phyloP scores from a whole-genome alignment of 2,888 invertebrate genomes.

The Thera obeliscata region DNA sequence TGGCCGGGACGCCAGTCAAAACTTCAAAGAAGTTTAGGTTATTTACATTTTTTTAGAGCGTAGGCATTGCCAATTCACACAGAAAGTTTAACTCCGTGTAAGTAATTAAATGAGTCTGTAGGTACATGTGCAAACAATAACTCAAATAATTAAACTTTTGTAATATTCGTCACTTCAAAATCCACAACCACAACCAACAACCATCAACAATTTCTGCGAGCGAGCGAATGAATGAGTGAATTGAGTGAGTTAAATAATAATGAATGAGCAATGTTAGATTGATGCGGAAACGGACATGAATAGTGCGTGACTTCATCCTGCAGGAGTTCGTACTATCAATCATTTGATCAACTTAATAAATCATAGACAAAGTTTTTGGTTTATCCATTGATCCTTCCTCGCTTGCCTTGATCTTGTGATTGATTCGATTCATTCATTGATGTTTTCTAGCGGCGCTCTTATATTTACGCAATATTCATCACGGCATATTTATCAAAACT shows the following conservation, averaged over 20 bases:
- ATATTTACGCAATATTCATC: no score
- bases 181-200: background rate
- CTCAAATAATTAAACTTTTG: background rate
- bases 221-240: background rate
- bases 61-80: background rate
- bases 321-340: background rate
- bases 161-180: background rate
- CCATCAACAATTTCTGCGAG: background rate
- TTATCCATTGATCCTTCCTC: no score
- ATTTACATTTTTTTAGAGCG: background rate
- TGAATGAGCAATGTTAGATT: background rate
- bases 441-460: no score
- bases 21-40: conserved; percentile 21
- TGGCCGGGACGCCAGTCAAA: conserved; percentile 33
- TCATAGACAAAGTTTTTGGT: no score
- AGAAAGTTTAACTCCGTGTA: background rate
- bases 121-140: background rate
- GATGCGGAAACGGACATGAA: conserved; percentile 16
- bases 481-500: no score
- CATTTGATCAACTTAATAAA: background rate
- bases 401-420: background rate
- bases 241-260: background rate
- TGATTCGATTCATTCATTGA: conserved; percentile 27
- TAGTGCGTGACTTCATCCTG: conserved; percentile 16
- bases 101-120: background rate